These are phyloP conservation scores for Euura saliciscinereae DNA, from an alignment of 1,140 invertebrate genomes.

Conservation along the genomic window DNA sequence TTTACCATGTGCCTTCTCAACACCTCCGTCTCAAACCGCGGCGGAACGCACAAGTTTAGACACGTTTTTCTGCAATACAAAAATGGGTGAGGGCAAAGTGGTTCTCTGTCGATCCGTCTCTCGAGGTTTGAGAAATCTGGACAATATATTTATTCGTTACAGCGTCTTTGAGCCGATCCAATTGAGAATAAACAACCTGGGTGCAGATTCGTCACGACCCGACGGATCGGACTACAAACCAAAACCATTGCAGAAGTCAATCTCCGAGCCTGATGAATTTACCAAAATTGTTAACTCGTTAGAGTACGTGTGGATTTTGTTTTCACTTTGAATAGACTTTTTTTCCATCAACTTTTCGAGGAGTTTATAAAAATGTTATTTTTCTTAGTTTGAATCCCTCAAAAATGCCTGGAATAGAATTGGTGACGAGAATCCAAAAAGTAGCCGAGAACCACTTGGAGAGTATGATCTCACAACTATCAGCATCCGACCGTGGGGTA, in stretches of 20 bases:
- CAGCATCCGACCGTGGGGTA: constrained; percentile 38
- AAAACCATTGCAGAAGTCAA: constrained; percentile 31
- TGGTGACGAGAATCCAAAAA: constrained; percentile 39
- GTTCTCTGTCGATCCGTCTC: too few species aligned
- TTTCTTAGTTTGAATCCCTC: constrained; percentile 35
- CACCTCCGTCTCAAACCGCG: constrained; percentile 51
- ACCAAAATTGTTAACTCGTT: constrained; percentile 36
- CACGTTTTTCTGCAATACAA: constrained; percentile 54
- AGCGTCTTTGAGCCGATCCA: constrained; percentile 48
- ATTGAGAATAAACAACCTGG: constrained; percentile 55
- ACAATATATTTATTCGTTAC: constrained; percentile 20
- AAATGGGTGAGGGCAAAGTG: constrained; percentile 36
- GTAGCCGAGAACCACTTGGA: constrained; percentile 37
- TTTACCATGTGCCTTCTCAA: constrained; percentile 64
- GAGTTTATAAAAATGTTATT: not conserved
- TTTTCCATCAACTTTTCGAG: not conserved
- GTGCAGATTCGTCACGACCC: constrained; percentile 42
- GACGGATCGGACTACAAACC: constrained; percentile 53
- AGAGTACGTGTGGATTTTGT: constrained; percentile 31
- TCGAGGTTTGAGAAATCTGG: too few species aligned
- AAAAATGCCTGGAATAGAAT: constrained; percentile 30
- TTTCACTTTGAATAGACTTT: not conserved
- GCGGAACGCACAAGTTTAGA: constrained; percentile 64
- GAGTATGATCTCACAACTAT: constrained; percentile 37
- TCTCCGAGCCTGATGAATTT: constrained; percentile 38